Evolutionary conservation across 2,113 vertebrate species (phyloP).

Genomic region (Dolichotis patagonum): DNA sequence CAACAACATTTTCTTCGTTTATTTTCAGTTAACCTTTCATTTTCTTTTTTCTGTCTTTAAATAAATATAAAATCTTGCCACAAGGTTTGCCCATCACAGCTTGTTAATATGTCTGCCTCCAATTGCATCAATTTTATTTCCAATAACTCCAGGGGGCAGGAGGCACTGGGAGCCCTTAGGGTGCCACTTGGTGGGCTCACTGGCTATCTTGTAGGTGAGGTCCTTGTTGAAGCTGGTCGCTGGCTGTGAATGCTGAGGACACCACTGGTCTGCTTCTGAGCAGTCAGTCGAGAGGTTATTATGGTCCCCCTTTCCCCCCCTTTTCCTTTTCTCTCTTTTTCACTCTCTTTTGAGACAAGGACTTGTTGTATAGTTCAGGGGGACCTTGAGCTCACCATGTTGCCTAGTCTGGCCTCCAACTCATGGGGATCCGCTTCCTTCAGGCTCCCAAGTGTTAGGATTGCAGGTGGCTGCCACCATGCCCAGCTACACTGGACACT

Average conservation of each 20-base stretch:
- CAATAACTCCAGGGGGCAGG: neutral
- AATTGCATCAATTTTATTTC: fast-evolving
- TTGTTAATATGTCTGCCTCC: neutral
- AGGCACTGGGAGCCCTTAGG: neutral
- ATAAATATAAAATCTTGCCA: neutral
- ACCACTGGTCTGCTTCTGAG: neutral
- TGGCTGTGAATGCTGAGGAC: neutral
- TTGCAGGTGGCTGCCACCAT: neutral
- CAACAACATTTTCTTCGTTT: neutral
- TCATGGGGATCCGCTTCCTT: neutral
- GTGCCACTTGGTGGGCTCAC: fast-evolving
- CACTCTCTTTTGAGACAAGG: neutral
- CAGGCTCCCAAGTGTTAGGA: neutral
- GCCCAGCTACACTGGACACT: neutral
- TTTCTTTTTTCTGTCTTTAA: neutral
- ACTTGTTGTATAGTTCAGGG: neutral
- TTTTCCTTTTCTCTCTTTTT: neutral
- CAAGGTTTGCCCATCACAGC: neutral
- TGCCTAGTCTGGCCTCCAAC: neutral
- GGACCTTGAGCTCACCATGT: neutral
- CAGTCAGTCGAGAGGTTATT: neutral
- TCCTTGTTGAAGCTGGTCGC: neutral
- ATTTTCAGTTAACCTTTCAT: neutral
- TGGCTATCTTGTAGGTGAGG: neutral
- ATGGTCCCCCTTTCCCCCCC: too few species aligned